phyloP scores from a whole-genome alignment of 1,140 invertebrate species.

The Drosophila pruinosa region DNA sequence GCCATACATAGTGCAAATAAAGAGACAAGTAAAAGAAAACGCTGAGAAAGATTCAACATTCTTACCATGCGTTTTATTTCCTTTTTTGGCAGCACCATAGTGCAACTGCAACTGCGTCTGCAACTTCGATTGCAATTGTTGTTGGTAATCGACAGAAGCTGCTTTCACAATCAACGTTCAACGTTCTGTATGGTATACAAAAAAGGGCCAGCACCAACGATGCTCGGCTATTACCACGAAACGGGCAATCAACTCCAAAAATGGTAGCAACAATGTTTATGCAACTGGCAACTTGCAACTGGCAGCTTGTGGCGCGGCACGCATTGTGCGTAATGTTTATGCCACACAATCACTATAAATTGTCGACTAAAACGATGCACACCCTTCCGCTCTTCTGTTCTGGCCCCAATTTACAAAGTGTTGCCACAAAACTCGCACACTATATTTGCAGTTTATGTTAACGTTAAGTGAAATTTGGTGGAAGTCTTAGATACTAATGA shows the following conservation, averaged over 20 bases:
- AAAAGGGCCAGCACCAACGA: conserved; percentile 8
- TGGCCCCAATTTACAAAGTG: conserved; percentile 15
- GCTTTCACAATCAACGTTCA: conserved; percentile 8
- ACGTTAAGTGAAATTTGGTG: conserved; percentile 13
- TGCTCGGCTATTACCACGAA: conserved; percentile 31
- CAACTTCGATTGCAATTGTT: conserved; percentile 13
- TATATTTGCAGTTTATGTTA: conserved; percentile 1
- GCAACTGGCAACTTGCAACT: conserved; percentile 31
- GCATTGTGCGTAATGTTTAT: conserved; percentile 60
- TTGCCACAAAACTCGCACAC: background rate
- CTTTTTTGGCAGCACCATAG: conserved; percentile 63
- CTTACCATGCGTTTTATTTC: conserved; percentile 60
- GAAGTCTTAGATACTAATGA: background rate
- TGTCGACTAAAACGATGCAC: conserved; percentile 8
- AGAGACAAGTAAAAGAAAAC: conserved; percentile 15
- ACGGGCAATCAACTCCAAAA: conserved; percentile 52
- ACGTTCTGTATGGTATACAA: background rate
- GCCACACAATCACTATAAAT: conserved; percentile 33
- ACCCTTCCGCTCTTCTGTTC: background rate
- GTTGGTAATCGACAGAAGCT: conserved; percentile 42
- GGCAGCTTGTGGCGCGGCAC: conserved; percentile 27
- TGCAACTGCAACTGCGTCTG: conserved; percentile 26
- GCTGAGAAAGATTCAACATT: conserved; percentile 33
- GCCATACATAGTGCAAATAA: conserved; percentile 17
- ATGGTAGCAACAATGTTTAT: conserved; percentile 68